These are phyloP conservation scores for Semnornis frantzii DNA, from an alignment of 2,113 vertebrate genomes.

Conservation along the genomic window DNA sequence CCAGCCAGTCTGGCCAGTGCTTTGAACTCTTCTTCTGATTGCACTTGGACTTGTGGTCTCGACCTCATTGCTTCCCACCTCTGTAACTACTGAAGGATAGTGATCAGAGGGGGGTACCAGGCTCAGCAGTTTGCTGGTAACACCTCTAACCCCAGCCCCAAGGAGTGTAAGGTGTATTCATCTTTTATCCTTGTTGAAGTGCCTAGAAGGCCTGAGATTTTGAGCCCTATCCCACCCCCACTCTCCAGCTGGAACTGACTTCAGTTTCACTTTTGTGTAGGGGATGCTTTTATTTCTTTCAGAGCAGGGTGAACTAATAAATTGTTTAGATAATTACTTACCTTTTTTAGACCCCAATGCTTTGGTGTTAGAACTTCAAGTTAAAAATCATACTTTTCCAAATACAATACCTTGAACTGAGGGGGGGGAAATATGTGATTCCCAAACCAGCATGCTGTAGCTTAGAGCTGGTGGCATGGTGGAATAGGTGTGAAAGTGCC, in stretches of 20 bases:
- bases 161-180: background rate
- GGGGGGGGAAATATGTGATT: no score
- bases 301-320: background rate
- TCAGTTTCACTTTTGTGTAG: background rate
- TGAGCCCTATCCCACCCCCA: rapidly evolving
- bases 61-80: no score
- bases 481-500: background rate
- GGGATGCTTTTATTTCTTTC: background rate
- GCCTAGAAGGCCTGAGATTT: background rate
- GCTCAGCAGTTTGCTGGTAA: no score
- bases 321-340: no score
- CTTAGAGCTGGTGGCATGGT: background rate
- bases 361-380: background rate
- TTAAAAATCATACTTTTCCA: background rate
- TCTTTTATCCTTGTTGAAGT: background rate
- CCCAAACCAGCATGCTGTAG: background rate
- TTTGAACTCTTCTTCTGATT: no score
- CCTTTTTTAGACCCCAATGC: no score
- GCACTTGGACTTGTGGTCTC: no score
- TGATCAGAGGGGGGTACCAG: no score
- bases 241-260: background rate
- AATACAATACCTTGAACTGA: background rate
- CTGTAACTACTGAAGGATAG: no score
- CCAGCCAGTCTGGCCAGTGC: no score
- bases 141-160: no score